These are phyloP conservation scores for Parascotia fuliginaria DNA, from an alignment of 2,888 invertebrate genomes.

Conservation along the genomic window DNA sequence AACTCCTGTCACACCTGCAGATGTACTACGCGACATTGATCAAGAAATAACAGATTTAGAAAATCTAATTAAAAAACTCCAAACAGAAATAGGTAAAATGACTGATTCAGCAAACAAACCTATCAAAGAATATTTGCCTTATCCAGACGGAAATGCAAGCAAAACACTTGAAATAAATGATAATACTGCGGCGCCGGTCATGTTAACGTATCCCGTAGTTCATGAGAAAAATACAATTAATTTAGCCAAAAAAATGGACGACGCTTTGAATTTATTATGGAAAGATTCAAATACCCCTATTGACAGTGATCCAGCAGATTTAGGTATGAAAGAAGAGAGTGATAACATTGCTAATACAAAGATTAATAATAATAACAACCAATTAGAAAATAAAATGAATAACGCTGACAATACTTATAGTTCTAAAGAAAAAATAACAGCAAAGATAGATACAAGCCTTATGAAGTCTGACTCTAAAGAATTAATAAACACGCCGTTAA, in stretches of 20 bases:
- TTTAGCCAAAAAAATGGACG: neutral
- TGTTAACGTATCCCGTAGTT: neutral
- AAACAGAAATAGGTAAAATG: conserved; percentile 61
- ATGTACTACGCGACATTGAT: conserved; percentile 50
- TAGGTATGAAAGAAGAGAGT: neutral
- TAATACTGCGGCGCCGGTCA: too few relatives aligned
- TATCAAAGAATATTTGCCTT: neutral
- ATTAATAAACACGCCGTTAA: neutral
- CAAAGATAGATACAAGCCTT: neutral
- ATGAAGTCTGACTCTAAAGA: too few relatives aligned
- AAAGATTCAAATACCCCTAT: conserved; percentile 1
- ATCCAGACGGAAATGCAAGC: too few relatives aligned
- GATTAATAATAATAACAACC: neutral
- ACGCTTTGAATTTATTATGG: neutral
- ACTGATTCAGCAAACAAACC: conserved; percentile 34
- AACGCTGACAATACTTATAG: neutral
- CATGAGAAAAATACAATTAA: neutral
- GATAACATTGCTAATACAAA: neutral
- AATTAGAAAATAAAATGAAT: neutral
- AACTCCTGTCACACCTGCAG: neutral
- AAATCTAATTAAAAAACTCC: conserved; percentile 43
- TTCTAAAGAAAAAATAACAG: too few relatives aligned
- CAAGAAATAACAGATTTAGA: conserved; percentile 55
- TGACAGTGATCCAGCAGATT: neutral
- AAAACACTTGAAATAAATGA: too few relatives aligned